phyloP scores from a whole-genome alignment of 2,113 vertebrate genomes.

The Marmota monax region DNA sequence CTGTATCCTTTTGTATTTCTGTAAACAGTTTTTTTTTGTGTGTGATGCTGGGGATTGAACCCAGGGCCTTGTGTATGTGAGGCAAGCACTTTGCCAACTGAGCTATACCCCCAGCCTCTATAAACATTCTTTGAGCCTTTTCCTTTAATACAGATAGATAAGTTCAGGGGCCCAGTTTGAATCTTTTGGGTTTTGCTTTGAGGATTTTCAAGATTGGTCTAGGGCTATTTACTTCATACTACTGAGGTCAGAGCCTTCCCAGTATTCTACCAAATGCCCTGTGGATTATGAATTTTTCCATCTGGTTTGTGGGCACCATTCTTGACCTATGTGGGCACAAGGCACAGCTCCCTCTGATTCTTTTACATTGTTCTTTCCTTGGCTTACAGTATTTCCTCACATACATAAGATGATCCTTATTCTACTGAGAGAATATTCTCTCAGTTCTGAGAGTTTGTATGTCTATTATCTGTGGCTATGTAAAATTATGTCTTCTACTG shows the following conservation, averaged over 20 bases:
- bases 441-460: too few relatives aligned
- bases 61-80: too few relatives aligned
- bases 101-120: too few relatives aligned
- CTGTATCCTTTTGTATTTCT: slow-evolving; percentile 11
- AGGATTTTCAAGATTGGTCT: neutral
- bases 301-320: neutral
- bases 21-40: neutral
- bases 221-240: neutral
- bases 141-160: neutral
- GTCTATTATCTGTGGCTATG: too few relatives aligned
- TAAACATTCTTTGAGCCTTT: neutral
- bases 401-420: neutral
- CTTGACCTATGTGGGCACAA: neutral
- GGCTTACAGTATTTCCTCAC: neutral
- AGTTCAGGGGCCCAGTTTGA: neutral
- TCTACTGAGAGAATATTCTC: neutral
- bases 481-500: too few relatives aligned
- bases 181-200: neutral
- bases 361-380: neutral
- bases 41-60: too few relatives aligned
- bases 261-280: neutral
- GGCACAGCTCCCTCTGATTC: neutral
- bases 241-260: neutral
- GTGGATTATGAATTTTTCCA: neutral
- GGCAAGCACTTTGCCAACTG: too few relatives aligned